Percentiles rank a stretch among this genome's conserved stretches.
phyloP scores from a whole-genome alignment of 2,888 invertebrate genomes.

The Leistus spinibarbis region DNA sequence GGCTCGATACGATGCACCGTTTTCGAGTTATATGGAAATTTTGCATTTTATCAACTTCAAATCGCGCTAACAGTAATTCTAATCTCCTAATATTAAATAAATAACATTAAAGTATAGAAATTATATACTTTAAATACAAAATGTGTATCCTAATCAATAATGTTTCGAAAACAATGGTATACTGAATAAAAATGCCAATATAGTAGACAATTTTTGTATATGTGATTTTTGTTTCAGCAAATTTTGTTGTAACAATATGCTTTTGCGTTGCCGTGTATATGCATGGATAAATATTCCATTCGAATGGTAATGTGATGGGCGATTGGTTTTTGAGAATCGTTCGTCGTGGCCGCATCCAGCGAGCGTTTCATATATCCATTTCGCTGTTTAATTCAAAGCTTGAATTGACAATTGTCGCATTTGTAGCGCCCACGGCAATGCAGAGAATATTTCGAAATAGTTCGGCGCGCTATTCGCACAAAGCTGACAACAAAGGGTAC shows the following conservation, averaged over 20 bases:
- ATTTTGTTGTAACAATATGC: no score
- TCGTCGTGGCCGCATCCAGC: background rate
- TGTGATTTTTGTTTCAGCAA: background rate
- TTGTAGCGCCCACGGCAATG: conserved; percentile 50
- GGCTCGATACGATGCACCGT: no score
- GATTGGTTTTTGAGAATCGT: background rate
- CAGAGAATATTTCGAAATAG: conserved; percentile 47
- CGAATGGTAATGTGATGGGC: background rate
- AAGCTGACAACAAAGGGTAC: background rate
- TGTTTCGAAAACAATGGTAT: no score
- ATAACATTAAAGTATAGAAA: no score
- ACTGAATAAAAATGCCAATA: no score
- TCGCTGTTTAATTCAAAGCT: conserved; percentile 37
- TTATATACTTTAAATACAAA: no score
- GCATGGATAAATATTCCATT: background rate
- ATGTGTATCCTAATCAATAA: no score
- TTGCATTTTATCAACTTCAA: no score
- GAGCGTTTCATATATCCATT: conserved; percentile 19
- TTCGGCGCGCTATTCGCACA: conserved; percentile 21
- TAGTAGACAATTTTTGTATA: no score
- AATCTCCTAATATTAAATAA: no score
- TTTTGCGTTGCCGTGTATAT: background rate
- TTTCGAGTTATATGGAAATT: no score
- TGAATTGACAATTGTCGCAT: conserved; percentile 49
- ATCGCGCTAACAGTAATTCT: no score